phyloP scores from a whole-genome alignment of 2,888 invertebrate species.

The Drosophila leonis region DNA sequence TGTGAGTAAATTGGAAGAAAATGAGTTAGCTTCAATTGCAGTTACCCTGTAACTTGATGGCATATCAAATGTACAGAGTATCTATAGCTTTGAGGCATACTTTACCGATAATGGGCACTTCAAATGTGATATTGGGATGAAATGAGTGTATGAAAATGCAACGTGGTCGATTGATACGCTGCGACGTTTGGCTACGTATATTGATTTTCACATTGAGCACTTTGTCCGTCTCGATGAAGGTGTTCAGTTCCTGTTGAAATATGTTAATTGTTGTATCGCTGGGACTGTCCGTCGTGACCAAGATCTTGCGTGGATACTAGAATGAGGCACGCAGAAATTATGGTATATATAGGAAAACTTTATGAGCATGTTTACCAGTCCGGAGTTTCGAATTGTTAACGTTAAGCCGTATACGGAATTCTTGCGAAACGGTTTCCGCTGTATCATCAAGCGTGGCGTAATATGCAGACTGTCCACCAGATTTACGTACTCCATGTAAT shows the following conservation, averaged over 20 bases:
- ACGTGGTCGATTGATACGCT: constrained; percentile 66
- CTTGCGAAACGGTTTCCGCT: constrained; percentile 28
- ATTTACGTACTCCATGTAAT: constrained; percentile 58
- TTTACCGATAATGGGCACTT: constrained; percentile 79
- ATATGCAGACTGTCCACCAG: constrained; percentile 61
- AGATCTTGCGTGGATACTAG: constrained; percentile 71
- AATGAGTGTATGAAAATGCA: constrained; percentile 66
- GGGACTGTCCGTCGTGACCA: constrained; percentile 67
- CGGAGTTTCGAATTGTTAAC: constrained; percentile 52
- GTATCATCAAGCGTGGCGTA: constrained; percentile 56
- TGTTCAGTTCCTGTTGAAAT: constrained; percentile 33
- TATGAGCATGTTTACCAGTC: constrained; percentile 44
- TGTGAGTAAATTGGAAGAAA: neutral
- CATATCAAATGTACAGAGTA: neutral
- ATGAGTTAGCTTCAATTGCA: neutral
- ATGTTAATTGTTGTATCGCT: constrained; percentile 53
- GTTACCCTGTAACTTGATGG: neutral
- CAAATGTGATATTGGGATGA: constrained; percentile 77
- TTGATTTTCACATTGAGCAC: constrained; percentile 53
- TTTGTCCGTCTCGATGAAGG: constrained; percentile 69
- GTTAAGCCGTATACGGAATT: constrained; percentile 52
- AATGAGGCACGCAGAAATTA: neutral
- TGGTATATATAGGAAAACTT: neutral
- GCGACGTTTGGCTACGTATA: constrained; percentile 43
- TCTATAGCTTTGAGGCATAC: neutral